Base-by-base conservation (phyloP, 1,140 invertebrate genomes). In the Drosophila santomea region DNA sequence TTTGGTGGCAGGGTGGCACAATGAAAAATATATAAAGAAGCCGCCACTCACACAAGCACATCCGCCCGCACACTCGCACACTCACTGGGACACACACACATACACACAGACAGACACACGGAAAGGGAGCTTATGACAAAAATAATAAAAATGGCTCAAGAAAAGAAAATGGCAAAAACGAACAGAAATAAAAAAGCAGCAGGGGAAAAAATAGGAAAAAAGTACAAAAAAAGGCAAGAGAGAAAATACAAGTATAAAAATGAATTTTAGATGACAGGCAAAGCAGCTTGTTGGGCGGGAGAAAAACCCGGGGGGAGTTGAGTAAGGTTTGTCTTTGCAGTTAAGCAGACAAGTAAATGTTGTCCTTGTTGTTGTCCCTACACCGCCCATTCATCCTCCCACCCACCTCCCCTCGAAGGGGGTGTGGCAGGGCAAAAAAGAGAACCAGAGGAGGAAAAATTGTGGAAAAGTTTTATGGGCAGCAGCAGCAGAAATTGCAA, bases 261-360 rank as follows among this genome's bases (percentile, higher is more conserved):
- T 89, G 84, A 89, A 89, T 89, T 89, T 89, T 89, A 89, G 84
- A 89, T 89, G 84, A 89, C 84, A 89, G 84, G 78, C 84, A 89
- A 88, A 88, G 80, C 73, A 75, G 71, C 71, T 62, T 82, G 74
- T 43, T 62, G 32, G 44, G 15, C n/a, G 43, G 47, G 56, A 17
- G 36, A 12, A 25, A 14, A 28, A 43, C 17, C 2, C 12, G 47
- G 4, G 23, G 28, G 25, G n/a, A 5, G 5, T 5, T 4, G 58
- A 41, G 28, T 41, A 43, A 79, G 82, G 82, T 86, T 88, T 88
- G 84, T 88, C 83, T 88, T 88, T 88, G 72, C 83, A 88, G 83
- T 88, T 88, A 88, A 88, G 83, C 83, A 88, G 83, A 88, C 83
- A 81, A 88, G 83, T 83, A 89, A 88, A 88, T 86, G 83, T 86